These are phyloP conservation scores for Cistogaster globosa DNA, from an alignment of 2,888 invertebrate species.

Conservation along the genomic window DNA sequence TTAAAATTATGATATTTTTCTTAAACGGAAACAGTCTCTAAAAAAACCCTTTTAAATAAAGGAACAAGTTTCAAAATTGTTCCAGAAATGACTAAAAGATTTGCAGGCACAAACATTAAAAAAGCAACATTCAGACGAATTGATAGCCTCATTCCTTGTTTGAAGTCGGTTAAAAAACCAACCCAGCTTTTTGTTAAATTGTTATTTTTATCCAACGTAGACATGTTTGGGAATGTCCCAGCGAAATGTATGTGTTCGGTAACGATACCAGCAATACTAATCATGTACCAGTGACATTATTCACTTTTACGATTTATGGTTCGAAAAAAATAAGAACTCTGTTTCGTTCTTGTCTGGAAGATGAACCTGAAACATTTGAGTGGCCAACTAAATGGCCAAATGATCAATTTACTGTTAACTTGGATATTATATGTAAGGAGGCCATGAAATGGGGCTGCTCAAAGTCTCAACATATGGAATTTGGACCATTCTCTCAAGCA, in stretches of 20 bases:
- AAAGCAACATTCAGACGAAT: too few relatives aligned
- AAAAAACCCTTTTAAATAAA: too few relatives aligned
- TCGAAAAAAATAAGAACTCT: constrained; percentile 72
- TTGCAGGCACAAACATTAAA: too few relatives aligned
- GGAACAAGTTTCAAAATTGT: too few relatives aligned
- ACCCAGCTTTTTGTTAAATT: background rate
- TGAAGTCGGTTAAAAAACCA: background rate
- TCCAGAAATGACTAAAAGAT: too few relatives aligned
- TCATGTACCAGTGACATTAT: constrained; percentile 72
- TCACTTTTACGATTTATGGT: constrained; percentile 76
- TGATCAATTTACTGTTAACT: constrained; percentile 74
- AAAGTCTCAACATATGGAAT: constrained; percentile 75
- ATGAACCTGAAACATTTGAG: constrained; percentile 64
- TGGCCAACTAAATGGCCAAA: constrained; percentile 72
- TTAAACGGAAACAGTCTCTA: too few relatives aligned
- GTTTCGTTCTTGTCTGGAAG: constrained; percentile 74
- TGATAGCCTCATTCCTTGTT: too few relatives aligned
- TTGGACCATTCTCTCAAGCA: constrained; percentile 73
- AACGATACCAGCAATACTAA: constrained; percentile 72
- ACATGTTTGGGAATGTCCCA: constrained; percentile 74
- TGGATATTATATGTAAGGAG: constrained; percentile 75
- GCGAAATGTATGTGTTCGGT: constrained; percentile 76
- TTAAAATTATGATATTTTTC: too few relatives aligned
- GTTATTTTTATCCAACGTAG: constrained; percentile 52
- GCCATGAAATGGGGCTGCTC: constrained; percentile 77